phyloP scores from a whole-genome alignment of 2,888 invertebrate species.

The Ectemnius continuus region DNA sequence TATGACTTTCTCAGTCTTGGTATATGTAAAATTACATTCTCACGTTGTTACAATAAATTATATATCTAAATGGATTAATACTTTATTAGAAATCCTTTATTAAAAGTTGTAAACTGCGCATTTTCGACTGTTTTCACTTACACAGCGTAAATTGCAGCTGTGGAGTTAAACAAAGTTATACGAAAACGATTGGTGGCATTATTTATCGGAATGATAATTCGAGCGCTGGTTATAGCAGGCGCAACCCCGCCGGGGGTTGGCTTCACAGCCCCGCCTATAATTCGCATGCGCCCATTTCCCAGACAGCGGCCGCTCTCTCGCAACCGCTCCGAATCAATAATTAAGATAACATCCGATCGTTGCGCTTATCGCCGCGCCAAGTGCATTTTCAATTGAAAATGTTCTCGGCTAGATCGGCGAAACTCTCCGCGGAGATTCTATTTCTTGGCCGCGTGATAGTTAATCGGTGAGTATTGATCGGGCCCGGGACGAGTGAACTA shows the following conservation, averaged over 20 bases:
- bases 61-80: too few relatives aligned
- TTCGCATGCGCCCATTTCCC: conserved; percentile 58
- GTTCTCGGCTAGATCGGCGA: too few relatives aligned
- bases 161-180: not conserved
- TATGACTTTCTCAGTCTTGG: too few relatives aligned
- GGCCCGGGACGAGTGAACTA: too few relatives aligned
- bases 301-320: conserved; percentile 46
- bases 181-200: conserved; percentile 40
- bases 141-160: not conserved
- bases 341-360: conserved; percentile 52
- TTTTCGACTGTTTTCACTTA: too few relatives aligned
- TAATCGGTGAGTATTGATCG: not conserved
- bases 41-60: too few relatives aligned
- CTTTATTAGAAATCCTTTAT: too few relatives aligned
- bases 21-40: too few relatives aligned
- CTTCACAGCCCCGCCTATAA: conserved; percentile 54
- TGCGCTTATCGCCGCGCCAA: conserved; percentile 20
- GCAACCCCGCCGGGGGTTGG: conserved; percentile 38
- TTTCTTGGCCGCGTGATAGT: not conserved
- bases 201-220: conserved; percentile 50
- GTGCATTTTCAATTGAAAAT: not conserved
- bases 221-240: conserved; percentile 44
- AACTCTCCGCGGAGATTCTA: too few relatives aligned
- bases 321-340: conserved; percentile 54
- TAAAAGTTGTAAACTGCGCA: too few relatives aligned